Percentiles rank a stretch among this genome's conserved stretches.
These are phyloP conservation scores for Phrynocephalus forsythii DNA, from an alignment of 2,797 vertebrate species.

Conservation along the genomic window DNA sequence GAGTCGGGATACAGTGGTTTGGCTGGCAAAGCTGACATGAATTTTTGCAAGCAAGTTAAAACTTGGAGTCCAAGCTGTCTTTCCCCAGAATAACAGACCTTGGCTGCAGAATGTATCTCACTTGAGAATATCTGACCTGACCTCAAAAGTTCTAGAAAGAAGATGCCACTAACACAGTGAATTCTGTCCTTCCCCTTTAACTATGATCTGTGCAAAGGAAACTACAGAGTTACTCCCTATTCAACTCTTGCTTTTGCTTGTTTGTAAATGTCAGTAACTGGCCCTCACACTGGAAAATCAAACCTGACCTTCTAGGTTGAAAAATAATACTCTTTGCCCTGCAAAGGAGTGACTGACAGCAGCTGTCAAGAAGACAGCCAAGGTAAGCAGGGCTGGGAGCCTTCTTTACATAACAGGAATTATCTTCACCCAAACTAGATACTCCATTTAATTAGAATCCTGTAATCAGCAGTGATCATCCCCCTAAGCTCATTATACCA, in stretches of 20 bases:
- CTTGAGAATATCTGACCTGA: background rate
- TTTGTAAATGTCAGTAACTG: background rate
- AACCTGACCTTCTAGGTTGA: background rate
- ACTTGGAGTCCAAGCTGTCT: background rate
- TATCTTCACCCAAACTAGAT: conserved; percentile 59
- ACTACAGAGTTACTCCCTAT: background rate
- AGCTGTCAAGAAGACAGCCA: conserved; percentile 51
- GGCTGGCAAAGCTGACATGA: too few relatives aligned
- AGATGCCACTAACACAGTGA: background rate
- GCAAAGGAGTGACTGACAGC: conserved; percentile 52
- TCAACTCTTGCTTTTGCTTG: background rate
- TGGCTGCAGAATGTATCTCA: background rate
- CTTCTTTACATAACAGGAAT: conserved; percentile 60
- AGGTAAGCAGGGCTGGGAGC: conserved; percentile 30
- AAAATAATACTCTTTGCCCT: background rate
- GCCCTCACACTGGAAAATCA: background rate
- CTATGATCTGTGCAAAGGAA: background rate
- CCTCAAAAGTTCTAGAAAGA: background rate
- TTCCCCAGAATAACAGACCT: background rate
- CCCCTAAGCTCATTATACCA: conserved; percentile 69
- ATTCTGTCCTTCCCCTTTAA: background rate
- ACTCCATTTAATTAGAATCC: conserved; percentile 67
- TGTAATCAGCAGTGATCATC: conserved; percentile 62
- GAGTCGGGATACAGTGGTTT: too few relatives aligned
- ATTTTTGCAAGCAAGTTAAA: background rate